phyloP scores from a whole-genome alignment of 2,113 vertebrate species.

The Ptychochromis oligacanthus region DNA sequence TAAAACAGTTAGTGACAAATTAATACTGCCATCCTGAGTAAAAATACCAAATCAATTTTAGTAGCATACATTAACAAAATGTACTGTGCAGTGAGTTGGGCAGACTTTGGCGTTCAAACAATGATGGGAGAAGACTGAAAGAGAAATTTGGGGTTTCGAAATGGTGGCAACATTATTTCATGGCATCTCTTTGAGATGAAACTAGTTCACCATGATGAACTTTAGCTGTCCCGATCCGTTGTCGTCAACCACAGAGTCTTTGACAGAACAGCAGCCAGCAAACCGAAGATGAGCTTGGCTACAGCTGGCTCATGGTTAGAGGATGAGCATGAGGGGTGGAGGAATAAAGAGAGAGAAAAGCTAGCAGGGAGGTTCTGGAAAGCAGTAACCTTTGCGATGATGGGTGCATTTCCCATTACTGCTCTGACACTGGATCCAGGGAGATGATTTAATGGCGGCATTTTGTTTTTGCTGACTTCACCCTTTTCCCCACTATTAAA shows the following conservation, averaged over 20 bases:
- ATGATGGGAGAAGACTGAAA: neutral
- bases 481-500: conserved; percentile 78
- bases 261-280: conserved; percentile 53
- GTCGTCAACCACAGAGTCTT: conserved; percentile 73
- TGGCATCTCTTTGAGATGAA: neutral
- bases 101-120: neutral
- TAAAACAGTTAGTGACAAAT: neutral
- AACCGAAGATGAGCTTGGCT: conserved; percentile 60
- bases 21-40: neutral
- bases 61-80: neutral
- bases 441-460: conserved; percentile 95
- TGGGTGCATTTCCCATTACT: conserved; percentile 89
- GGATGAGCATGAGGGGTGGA: neutral
- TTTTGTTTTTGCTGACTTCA: conserved; percentile 96
- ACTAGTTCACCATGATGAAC: conserved; percentile 77
- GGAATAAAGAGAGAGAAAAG: conserved; percentile 52
- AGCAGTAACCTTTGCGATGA: conserved; percentile 89
- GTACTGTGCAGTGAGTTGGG: neutral
- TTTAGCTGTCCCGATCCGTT: conserved; percentile 87
- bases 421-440: conserved; percentile 86
- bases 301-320: conserved; percentile 71
- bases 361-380: conserved; percentile 83
- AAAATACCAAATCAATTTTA: neutral
- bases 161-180: neutral
- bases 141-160: neutral